These are phyloP conservation scores for Megaceryle torquata DNA, from an alignment of 2,113 vertebrate genomes.

Conservation along the genomic window DNA sequence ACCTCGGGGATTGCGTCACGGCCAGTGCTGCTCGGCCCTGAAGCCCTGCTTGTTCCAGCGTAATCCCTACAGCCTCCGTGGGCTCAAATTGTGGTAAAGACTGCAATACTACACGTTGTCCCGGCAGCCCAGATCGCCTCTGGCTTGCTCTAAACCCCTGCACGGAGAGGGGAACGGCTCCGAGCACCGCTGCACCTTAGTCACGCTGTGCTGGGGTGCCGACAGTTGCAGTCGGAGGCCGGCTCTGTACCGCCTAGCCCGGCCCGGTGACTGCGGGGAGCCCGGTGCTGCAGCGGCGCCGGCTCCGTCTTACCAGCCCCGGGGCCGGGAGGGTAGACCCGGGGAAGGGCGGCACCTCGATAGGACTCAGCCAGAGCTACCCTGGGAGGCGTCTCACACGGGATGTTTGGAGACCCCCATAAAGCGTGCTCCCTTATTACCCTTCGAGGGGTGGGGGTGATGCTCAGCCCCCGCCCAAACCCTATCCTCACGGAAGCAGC, in stretches of 20 bases:
- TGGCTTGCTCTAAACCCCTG: background rate
- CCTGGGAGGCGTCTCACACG: too few species aligned
- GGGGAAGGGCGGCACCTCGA: too few species aligned
- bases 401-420: accelerated
- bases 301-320: background rate
- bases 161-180: background rate
- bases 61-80: accelerated
- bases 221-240: too few species aligned
- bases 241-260: too few species aligned
- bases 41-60: background rate
- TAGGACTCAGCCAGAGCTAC: background rate
- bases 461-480: background rate
- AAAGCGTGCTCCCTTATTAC: background rate
- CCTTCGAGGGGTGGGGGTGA: accelerated
- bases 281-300: background rate
- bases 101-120: accelerated
- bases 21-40: background rate
- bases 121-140: accelerated
- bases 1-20: accelerated
- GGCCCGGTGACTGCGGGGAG: background rate
- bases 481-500: background rate
- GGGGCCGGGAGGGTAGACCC: too few species aligned
- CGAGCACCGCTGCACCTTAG: accelerated
- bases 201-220: accelerated
- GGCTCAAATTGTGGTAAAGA: background rate